A percentile compares a stretch with the other conserved stretches of the same genome.
Evolutionary conservation across 2,797 vertebrate species (phyloP).

Genomic region (Acipenser ruthenus): DNA sequence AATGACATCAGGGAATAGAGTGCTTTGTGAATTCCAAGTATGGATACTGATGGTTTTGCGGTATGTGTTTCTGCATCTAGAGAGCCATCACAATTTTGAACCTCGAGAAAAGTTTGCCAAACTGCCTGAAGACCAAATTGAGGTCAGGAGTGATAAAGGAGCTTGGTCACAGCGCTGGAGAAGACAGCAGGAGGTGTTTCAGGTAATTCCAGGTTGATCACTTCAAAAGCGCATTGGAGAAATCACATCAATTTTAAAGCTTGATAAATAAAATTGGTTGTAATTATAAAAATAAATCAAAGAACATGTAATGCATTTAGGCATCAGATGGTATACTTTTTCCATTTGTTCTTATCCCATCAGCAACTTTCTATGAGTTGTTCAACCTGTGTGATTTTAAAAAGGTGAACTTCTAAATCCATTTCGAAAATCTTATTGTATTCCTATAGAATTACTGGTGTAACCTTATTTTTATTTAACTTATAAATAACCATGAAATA

Average conservation of each 20-base stretch:
- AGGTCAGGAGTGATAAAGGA: slow-evolving; percentile 64
- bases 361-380: too few relatives aligned
- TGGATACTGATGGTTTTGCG: background rate
- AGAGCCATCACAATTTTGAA: slow-evolving; percentile 87
- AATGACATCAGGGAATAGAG: background rate
- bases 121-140: slow-evolving; percentile 53
- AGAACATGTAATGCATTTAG: too few relatives aligned
- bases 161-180: slow-evolving; percentile 31
- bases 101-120: slow-evolving; percentile 76
- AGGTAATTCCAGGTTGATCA: slow-evolving; percentile 38
- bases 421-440: too few relatives aligned
- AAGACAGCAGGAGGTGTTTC: slow-evolving; percentile 52
- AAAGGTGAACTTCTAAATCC: too few relatives aligned
- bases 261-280: background rate
- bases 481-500: too few relatives aligned
- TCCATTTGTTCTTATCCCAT: too few relatives aligned
- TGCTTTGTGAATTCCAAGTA: background rate
- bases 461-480: too few relatives aligned
- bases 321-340: too few relatives aligned
- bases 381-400: too few relatives aligned
- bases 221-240: background rate
- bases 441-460: too few relatives aligned
- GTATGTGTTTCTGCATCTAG: slow-evolving; percentile 46
- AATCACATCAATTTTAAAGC: background rate
- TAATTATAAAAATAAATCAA: too few relatives aligned